Evolutionary conservation across 2,113 vertebrate species (phyloP), one percentile per base, ranked within the genome.

Genomic region (Phaethon lepturus): DNA sequence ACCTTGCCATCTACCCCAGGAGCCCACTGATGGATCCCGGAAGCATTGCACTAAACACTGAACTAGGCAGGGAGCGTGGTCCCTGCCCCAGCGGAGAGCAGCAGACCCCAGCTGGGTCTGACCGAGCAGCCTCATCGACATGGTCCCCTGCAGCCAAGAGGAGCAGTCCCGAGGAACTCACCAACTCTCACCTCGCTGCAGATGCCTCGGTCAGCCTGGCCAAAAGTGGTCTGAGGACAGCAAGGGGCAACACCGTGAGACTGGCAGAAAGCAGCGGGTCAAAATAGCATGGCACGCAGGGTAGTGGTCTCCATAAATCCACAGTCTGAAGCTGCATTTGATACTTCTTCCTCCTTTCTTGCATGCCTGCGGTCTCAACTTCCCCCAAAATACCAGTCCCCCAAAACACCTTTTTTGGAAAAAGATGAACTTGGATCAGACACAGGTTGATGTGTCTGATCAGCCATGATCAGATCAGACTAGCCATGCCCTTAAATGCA

Each of bases 121-220:
- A 40, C 1, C 0, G 0, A 87, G 9, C 44, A 66, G 22, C 0
- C 0, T 71, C 3, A 1, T 9, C 3, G 0, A 28, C 7, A 3
- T 13, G 28, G 62, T 38, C 5, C 24, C 28, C 19, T 1, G 1
- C 20, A 67, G 24, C 16, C 5, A 17, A 58, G 60, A 75, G 23
- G 3, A 90, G 58, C 50, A 52, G 17, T 14, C 23, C 15, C 2
- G 8, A 66, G 50, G 35, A 62, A 16, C 33, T 59, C 3, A 3
- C 20, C 28, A 55, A 22, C 23, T 29, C 25, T 72, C 49, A 45
- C 8, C 29, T 64, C 10, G 1, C 62, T 56, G 29, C 20, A 69
- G 28, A 5, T 67, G 58, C 23, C 52, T 71, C 0, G 0, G 17
- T 50, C 47, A 58, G 59, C 28, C 24, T 28, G 25, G 42, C 63